Evolutionary conservation across 2,888 invertebrate genomes (phyloP), one percentile per base, ranked within the genome.

Genomic region (Heliconius charithonia): DNA sequence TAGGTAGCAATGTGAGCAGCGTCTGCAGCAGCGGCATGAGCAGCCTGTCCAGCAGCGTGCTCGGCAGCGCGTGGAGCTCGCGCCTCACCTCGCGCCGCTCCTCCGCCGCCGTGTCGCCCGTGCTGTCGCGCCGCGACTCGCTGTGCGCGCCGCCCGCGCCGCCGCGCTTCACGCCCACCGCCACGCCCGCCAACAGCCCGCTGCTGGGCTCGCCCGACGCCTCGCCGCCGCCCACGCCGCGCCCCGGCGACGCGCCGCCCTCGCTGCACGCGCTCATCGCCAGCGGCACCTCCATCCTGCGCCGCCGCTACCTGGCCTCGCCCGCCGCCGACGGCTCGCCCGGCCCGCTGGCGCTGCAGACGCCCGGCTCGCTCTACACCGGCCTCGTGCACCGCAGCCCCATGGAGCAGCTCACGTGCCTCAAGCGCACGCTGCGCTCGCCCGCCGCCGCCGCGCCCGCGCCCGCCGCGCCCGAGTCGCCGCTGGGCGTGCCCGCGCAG

Each of bases 161-260:
- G 67, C 96, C 96, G 45, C 96, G 95, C 87, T 98, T 96, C 89
- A 96, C 97, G 12, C 97, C 98, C 6, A 98, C 98, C 0, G 98
- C 98, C 12, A 98, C 98, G 10, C 98, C 98, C 2, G 97, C 97
- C 87, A 98, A 98, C 90, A 98, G 97, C 87, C 98, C 98, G 2
- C 96, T 97, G 84, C 91, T 95, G 62, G 96, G 96, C 65, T 94
- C 96, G 51, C 97, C 95, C 3, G 96, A 85, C 91, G 80, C 87
- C 19, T 91, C 96, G 27, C 97, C 95, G 25, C 93, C 93, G 4
- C 84, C 92, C 27, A 91, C 97, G 1, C 95, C 96, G 96, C 98
- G 96, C 88, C 98, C 86, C 96, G 98, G 93, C 77, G 93, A 91
- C 83, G 91, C 92, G 6, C 93, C 94, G 3, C 95, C 95, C 59